Conservation (phyloP, 2,113 vertebrate genomes). For the Sceloporus undulatus region DNA sequence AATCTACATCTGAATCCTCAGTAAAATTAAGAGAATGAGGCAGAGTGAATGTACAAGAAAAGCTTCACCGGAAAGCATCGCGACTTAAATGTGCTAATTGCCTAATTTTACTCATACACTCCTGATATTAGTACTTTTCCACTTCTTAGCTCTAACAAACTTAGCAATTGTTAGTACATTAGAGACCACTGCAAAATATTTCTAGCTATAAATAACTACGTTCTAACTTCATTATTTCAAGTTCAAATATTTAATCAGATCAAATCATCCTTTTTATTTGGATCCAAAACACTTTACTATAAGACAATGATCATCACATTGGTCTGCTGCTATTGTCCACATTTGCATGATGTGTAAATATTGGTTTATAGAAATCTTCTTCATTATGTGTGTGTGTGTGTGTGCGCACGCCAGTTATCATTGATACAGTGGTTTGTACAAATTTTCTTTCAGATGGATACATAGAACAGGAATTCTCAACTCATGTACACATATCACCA, state of each 20-base stretch:
- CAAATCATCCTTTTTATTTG: neutral
- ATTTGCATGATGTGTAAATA: neutral
- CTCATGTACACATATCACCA: too few relatives aligned
- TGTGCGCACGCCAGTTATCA: neutral
- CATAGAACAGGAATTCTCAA: neutral
- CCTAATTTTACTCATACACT: neutral
- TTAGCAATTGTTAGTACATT: neutral
- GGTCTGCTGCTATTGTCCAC: neutral
- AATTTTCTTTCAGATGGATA: neutral
- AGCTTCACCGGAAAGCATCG: too few relatives aligned
- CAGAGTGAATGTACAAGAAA: too few relatives aligned
- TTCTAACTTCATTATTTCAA: neutral
- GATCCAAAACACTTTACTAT: neutral
- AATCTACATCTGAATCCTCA: too few relatives aligned
- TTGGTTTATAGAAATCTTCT: too few relatives aligned
- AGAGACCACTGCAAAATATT: neutral
- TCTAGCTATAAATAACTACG: neutral
- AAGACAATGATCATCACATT: neutral
- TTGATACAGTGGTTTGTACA: neutral
- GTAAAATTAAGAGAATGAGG: too few relatives aligned
- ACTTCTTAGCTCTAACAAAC: neutral
- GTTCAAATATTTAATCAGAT: neutral
- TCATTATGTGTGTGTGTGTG: neutral
- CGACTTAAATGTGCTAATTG: slow-evolving; percentile 9
- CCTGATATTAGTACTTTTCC: neutral